These are phyloP conservation scores for Microplitis deprimator DNA, from an alignment of 2,888 invertebrate species.

Conservation along the genomic window DNA sequence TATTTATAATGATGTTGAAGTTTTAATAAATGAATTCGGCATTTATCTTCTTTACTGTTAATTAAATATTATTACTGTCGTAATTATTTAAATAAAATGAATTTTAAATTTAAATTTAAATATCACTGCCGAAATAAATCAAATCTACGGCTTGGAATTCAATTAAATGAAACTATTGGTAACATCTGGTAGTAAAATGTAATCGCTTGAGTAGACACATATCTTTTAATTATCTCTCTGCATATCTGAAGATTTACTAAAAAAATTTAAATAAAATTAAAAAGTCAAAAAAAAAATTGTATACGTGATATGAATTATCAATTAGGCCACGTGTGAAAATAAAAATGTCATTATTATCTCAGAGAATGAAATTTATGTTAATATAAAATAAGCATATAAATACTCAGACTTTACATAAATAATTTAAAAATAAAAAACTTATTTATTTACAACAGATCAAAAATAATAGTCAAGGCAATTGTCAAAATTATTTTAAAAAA, in stretches of 20 bases:
- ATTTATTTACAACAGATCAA: background rate
- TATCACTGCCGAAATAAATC: background rate
- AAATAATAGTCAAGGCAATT: background rate
- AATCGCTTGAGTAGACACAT: slow-evolving; percentile 54
- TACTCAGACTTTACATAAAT: background rate
- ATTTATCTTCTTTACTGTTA: background rate
- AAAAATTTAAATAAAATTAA: slow-evolving; percentile 38
- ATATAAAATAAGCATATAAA: background rate
- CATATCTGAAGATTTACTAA: slow-evolving; percentile 48
- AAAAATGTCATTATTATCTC: background rate
- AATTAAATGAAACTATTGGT: background rate
- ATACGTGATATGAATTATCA: slow-evolving; percentile 45
- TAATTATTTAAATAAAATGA: too few species aligned
- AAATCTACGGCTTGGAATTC: background rate
- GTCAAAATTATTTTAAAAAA: slow-evolving; percentile 12
- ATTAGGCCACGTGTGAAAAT: slow-evolving; percentile 23
- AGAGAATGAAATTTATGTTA: background rate
- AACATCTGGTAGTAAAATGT: slow-evolving; percentile 35
- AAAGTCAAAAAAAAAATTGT: slow-evolving; percentile 45
- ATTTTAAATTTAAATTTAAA: background rate
- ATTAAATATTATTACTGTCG: background rate
- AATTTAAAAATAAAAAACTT: background rate
- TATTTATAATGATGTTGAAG: background rate
- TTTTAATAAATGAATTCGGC: background rate
- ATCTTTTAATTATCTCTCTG: slow-evolving; percentile 52